These are phyloP conservation scores for Ptychobarbus kaznakovi DNA, from an alignment of 2,797 vertebrate species.

Conservation along the genomic window DNA sequence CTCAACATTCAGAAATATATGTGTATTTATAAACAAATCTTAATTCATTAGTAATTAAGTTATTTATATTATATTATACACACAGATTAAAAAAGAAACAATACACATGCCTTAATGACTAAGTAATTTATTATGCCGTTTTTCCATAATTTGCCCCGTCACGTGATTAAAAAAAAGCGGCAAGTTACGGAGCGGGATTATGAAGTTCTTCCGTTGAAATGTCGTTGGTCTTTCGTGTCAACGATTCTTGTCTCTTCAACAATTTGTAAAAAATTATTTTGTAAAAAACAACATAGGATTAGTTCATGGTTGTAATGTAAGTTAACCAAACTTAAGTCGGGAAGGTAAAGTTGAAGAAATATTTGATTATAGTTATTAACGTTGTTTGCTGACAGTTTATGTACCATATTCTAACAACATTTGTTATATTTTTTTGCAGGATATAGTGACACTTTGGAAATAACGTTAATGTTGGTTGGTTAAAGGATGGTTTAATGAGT, in stretches of 20 bases:
- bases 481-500: background rate
- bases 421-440: background rate
- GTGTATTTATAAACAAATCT: background rate
- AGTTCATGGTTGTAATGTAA: background rate
- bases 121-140: background rate
- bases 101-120: too few relatives aligned
- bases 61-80: background rate
- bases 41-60: background rate
- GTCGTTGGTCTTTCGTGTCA: background rate
- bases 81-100: background rate
- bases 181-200: slow-evolving; percentile 10
- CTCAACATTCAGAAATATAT: background rate
- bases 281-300: background rate
- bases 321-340: background rate
- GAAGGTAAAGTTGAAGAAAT: background rate
- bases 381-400: background rate
- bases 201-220: slow-evolving; percentile 4
- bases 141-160: background rate
- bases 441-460: background rate
- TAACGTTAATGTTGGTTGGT: background rate
- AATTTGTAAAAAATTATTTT: background rate
- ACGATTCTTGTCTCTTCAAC: background rate
- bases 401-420: background rate
- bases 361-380: too few relatives aligned
- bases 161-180: background rate